Conservation (phyloP, 2,797 vertebrate species). For the Xenentodon cancila region DNA sequence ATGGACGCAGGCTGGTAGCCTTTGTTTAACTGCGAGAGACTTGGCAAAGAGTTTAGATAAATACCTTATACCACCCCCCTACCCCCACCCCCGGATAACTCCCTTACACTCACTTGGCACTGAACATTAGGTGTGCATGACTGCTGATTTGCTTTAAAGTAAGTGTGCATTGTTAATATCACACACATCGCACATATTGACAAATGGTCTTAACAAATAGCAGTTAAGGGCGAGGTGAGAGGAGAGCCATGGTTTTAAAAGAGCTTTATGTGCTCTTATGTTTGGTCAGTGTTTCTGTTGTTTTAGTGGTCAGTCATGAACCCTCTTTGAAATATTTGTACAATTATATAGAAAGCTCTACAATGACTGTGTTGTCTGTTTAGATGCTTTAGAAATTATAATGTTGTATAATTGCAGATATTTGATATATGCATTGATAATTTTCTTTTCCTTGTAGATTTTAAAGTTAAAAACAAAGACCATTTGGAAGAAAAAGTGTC, state of each 20-base stretch:
- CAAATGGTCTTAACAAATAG: constrained; percentile 16
- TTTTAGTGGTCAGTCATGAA: constrained; percentile 16
- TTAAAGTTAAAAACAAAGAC: background rate
- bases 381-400: constrained; percentile 5
- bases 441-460: background rate
- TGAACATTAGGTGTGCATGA: constrained; percentile 34
- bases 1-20: constrained; percentile 19
- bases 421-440: background rate
- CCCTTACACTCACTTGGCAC: constrained; percentile 29
- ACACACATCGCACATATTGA: constrained; percentile 7
- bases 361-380: background rate
- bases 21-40: constrained; percentile 10
- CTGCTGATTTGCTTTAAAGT: constrained; percentile 47
- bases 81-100: constrained; percentile 35
- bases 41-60: constrained; percentile 36
- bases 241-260: constrained; percentile 26
- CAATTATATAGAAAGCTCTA: constrained; percentile 11
- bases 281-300: constrained; percentile 12
- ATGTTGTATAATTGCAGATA: background rate
- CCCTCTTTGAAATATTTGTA: no score
- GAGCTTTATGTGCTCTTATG: background rate
- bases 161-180: constrained; percentile 20
- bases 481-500: constrained; percentile 9
- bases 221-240: constrained; percentile 23
- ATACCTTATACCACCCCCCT: constrained; percentile 44